Base-by-base conservation (phyloP, 1,140 invertebrate genomes). In the Scaptodrosophila lebanonensis region DNA sequence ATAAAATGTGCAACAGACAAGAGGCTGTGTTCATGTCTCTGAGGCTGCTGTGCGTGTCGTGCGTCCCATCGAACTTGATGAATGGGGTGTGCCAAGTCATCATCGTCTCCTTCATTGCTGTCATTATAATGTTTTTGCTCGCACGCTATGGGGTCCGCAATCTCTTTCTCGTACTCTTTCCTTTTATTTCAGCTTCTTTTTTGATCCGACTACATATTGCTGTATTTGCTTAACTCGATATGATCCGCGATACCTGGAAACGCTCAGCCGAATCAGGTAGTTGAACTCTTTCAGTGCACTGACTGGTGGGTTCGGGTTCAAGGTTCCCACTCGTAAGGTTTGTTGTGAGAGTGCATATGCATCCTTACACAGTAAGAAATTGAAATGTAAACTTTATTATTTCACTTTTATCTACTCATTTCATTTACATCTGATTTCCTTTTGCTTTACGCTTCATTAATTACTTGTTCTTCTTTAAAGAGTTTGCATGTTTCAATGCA, bases 51-150 rank as follows among this genome's bases (percentile, higher is more conserved):
- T n/a, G n/a, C n/a, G n/a, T n/a, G n/a, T n/a, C n/a, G 63, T 54
- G 70, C 53, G 59, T 57, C 64, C 30, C 73, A 68, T 59, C 68
- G 75, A 82, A 69, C 39, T 52, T 79, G 75, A 79, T 79, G 73
- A 79, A 79, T 79, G 73, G 73, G 73, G 73, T 73, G 73, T 72
- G 73, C 73, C 73, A 43, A 65, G 65, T 57, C 73, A 73, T 82
- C 73, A 66, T 77, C 38, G 32, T 59, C 27, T 73, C 66, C 73
- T 77, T 79, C 82, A 79, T 79, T 82, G 73, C 75, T 75, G 75
- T 82, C 73, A 79, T 79, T 82, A 79, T 79, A 77, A 73, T 65
- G 40, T 58, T 32, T 32, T 53, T 49, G 29, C 44, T 47, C 38
- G 42, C 42, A 48, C 56, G 65, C 40, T 62, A n/a, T n/a, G n/a